A percentile compares a stretch with the other conserved stretches of the same genome.
These are phyloP conservation scores for Phocides pigmalion DNA, from an alignment of 1,140 invertebrate species.

Conservation along the genomic window DNA sequence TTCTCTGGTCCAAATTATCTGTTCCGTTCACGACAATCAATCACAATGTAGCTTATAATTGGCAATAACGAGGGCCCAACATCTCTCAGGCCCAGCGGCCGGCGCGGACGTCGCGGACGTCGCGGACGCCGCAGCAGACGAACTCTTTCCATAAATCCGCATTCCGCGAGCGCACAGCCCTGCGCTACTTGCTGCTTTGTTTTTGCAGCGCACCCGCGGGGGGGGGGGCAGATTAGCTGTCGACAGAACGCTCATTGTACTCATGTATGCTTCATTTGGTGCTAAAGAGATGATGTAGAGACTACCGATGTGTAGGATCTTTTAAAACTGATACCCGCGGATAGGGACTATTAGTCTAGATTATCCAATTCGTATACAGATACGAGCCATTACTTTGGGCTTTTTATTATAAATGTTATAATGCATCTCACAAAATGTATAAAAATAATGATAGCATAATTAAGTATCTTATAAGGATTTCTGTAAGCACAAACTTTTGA, in stretches of 20 bases:
- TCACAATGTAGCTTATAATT: too few species aligned
- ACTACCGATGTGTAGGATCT: too few species aligned
- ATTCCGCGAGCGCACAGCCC: constrained; percentile 47
- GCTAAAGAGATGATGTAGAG: neutral
- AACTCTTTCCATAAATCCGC: constrained; percentile 60
- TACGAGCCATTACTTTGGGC: too few species aligned
- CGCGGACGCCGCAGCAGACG: too few species aligned
- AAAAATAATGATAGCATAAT: too few species aligned
- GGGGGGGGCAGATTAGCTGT: neutral
- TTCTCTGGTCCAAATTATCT: too few species aligned
- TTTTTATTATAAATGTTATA: neutral
- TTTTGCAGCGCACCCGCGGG: constrained; percentile 37
- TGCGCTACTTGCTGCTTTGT: constrained; percentile 58
- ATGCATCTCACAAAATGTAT: neutral
- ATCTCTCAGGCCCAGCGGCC: constrained; percentile 5
- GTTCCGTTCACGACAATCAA: too few species aligned
- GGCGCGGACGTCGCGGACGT: neutral
- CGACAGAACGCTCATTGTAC: neutral
- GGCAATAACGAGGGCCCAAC: constrained; percentile 11
- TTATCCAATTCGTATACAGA: too few species aligned
- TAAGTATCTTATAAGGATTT: too few species aligned
- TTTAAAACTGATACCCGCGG: too few species aligned
- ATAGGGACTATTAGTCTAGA: too few species aligned
- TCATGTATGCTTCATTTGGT: neutral
- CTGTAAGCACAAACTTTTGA: too few species aligned